Percentiles rank a stretch among this genome's conserved stretches.
Conservation (phyloP, 1,140 invertebrate genomes). For the silkworm (Bombyx mori) region ASM3026992v2 NC_085129.1:5654001-5654500, state of each 20-base stretch:
- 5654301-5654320: constrained; percentile 34
- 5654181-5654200: constrained; percentile 67
- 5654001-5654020: constrained; percentile 11
- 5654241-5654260: constrained; percentile 65
- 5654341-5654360: constrained; percentile 30
- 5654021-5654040: constrained; percentile 13
- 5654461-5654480: constrained; percentile 17
- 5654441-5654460: constrained; percentile 29
- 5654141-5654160: constrained; percentile 65
- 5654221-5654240: constrained; percentile 70
- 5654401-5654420: constrained; percentile 51
- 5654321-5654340: constrained; percentile 51
- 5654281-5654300: constrained; percentile 69
- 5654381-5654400: constrained; percentile 36
- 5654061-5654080: constrained; percentile 58
- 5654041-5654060: constrained; percentile 33
- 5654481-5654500: constrained; percentile 10
- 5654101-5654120: constrained; percentile 59
- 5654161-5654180: constrained; percentile 65
- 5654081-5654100: constrained; percentile 59
- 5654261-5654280: constrained; percentile 63
- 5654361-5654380: constrained; percentile 28
- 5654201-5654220: constrained; percentile 69
- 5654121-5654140: constrained; percentile 60
- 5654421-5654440: constrained; percentile 43